A percentile compares a stretch with the other conserved stretches of the same genome.
These are phyloP conservation scores for Eudemis profundana DNA, from an alignment of 2,888 invertebrate species.

Conservation along the genomic window DNA sequence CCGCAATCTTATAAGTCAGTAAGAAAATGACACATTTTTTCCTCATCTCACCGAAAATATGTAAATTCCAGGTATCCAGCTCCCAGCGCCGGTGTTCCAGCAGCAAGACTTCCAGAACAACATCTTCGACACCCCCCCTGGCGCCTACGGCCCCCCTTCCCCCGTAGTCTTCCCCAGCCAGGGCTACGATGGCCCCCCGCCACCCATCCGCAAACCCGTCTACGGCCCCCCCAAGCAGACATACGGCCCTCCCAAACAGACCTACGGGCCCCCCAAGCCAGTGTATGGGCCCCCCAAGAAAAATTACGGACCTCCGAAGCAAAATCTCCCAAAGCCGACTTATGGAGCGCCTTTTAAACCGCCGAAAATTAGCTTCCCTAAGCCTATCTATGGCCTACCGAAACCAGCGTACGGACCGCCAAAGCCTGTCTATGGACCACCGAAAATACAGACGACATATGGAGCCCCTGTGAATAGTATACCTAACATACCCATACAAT, in stretches of 20 bases:
- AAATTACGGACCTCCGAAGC: slow-evolving; percentile 67
- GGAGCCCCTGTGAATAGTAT: slow-evolving; percentile 59
- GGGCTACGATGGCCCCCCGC: slow-evolving; percentile 81
- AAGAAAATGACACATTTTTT: no score
- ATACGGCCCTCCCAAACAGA: slow-evolving; percentile 77
- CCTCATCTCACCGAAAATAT: background rate
- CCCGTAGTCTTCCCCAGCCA: slow-evolving; percentile 74
- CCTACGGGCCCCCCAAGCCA: slow-evolving; percentile 75
- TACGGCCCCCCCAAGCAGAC: slow-evolving; percentile 69
- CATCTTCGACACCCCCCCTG: slow-evolving; percentile 63
- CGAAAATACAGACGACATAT: slow-evolving; percentile 58
- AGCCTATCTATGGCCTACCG: slow-evolving; percentile 62
- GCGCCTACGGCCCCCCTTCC: slow-evolving; percentile 82
- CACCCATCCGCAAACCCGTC: slow-evolving; percentile 73
- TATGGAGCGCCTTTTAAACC: slow-evolving; percentile 71
- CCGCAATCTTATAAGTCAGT: no score
- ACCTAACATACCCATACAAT: slow-evolving; percentile 54
- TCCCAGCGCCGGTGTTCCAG: slow-evolving; percentile 82
- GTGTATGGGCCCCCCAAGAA: slow-evolving; percentile 69
- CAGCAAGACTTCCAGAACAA: slow-evolving; percentile 55
- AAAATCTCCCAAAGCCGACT: slow-evolving; percentile 63
- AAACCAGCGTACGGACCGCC: slow-evolving; percentile 78
- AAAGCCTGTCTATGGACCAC: slow-evolving; percentile 71
- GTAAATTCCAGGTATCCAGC: slow-evolving; percentile 73
- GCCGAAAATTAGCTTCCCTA: slow-evolving; percentile 63